phyloP scores from a whole-genome alignment of 2,113 vertebrate species.

The Sebastes schlegelii region DNA sequence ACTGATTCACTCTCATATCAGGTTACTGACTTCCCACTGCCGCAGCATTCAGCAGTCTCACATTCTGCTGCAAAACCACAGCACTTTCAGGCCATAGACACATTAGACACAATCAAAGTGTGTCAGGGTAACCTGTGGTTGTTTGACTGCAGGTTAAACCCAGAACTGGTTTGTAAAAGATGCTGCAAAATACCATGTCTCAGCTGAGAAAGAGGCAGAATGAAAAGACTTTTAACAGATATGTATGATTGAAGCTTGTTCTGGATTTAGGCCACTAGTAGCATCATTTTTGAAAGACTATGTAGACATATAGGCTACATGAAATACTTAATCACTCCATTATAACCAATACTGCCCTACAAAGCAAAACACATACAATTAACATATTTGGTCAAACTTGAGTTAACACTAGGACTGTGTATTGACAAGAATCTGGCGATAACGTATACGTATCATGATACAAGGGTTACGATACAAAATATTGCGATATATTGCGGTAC shows the following conservation, averaged over 20 bases:
- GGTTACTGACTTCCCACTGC: conserved; percentile 52
- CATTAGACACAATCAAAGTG: conserved; percentile 12
- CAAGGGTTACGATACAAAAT: too few species aligned
- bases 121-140: conserved; percentile 28
- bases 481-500: too few species aligned
- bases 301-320: background rate
- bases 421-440: too few species aligned
- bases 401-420: background rate
- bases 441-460: too few species aligned
- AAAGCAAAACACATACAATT: background rate
- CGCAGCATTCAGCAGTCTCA: conserved; percentile 30
- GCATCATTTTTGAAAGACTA: background rate
- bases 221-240: conserved; percentile 21
- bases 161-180: conserved; percentile 23
- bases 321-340: background rate
- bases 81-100: conserved; percentile 7
- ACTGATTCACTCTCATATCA: conserved; percentile 66
- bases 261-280: conserved; percentile 33
- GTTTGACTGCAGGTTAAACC: conserved; percentile 48
- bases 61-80: conserved; percentile 20
- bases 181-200: conserved; percentile 20
- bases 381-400: background rate
- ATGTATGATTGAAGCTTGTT: background rate
- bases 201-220: conserved; percentile 20
- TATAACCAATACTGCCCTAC: background rate